Conservation (phyloP, 2,888 invertebrate genomes). For the Iselma pallidipennis region DNA sequence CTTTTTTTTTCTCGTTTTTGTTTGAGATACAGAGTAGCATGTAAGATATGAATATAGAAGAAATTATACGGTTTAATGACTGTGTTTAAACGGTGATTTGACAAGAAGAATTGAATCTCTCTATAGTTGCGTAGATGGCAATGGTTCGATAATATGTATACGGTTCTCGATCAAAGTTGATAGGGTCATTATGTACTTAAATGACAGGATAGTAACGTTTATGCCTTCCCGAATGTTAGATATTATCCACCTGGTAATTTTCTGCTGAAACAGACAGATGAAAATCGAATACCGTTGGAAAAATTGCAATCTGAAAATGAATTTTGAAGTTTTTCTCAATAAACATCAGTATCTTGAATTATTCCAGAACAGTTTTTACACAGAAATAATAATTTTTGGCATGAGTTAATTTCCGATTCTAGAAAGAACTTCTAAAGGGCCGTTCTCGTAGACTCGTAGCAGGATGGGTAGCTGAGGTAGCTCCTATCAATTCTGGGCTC, state of each 20-base stretch:
- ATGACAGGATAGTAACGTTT: conserved; percentile 29
- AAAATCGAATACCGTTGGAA: not conserved
- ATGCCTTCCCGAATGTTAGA: conserved; percentile 34
- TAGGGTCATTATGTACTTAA: conserved; percentile 46
- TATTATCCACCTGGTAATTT: conserved; percentile 24
- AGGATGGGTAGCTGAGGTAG: too few relatives aligned
- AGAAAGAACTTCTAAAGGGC: too few relatives aligned
- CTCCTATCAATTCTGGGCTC: too few relatives aligned
- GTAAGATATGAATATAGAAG: conserved; percentile 10
- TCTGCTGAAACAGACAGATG: conserved; percentile 14
- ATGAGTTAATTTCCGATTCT: too few relatives aligned
- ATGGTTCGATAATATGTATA: conserved; percentile 16
- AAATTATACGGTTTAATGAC: conserved; percentile 24
- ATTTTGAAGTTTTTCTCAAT: not conserved
- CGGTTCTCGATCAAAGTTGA: conserved; percentile 46
- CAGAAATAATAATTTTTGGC: too few relatives aligned
- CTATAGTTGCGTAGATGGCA: not conserved
- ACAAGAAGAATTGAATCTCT: conserved; percentile 17
- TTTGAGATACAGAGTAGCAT: not conserved
- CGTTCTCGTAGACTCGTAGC: too few relatives aligned
- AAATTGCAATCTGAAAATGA: not conserved
- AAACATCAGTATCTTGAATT: not conserved
- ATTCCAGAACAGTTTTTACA: too few relatives aligned
- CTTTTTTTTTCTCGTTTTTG: not conserved
- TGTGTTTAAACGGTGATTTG: conserved; percentile 21